Evolutionary conservation across 2,888 invertebrate genomes (phyloP).

Genomic region (Drosophila kuntzei): DNA sequence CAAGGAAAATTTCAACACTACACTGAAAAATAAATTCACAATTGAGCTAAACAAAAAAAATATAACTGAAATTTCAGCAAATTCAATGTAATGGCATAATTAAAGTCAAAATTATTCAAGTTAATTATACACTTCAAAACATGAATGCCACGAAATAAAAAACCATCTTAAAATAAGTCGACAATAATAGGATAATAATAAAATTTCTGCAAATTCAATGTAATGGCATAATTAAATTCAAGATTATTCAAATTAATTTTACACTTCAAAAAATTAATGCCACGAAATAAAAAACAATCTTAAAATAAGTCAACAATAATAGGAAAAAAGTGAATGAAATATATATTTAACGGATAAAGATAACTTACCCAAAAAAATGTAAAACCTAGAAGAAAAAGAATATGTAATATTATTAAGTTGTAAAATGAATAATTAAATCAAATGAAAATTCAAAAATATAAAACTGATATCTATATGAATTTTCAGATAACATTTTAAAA

Average conservation of each 20-base stretch:
- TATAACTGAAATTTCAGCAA: neutral
- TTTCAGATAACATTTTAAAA: no score
- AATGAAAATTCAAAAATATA: no score
- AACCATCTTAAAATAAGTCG: neutral
- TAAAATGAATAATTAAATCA: no score
- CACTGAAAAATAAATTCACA: conserved; percentile 29
- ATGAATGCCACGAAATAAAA: neutral
- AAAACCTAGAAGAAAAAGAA: no score
- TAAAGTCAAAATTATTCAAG: neutral
- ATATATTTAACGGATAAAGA: neutral
- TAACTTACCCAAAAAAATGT: neutral
- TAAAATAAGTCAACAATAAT: neutral
- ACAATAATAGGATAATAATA: neutral
- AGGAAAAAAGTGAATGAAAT: neutral
- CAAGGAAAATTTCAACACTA: conserved; percentile 56
- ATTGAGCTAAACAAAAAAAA: neutral
- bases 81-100: neutral
- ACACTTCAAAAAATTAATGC: neutral
- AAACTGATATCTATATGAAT: no score
- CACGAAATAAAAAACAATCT: neutral
- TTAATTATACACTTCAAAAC: neutral
- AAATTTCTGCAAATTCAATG: neutral
- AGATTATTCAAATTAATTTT: neutral
- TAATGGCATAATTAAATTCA: neutral
- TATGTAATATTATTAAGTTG: no score